These are phyloP conservation scores for Anadara kagoshimensis DNA, from an alignment of 1,140 invertebrate genomes.

Conservation along the genomic window DNA sequence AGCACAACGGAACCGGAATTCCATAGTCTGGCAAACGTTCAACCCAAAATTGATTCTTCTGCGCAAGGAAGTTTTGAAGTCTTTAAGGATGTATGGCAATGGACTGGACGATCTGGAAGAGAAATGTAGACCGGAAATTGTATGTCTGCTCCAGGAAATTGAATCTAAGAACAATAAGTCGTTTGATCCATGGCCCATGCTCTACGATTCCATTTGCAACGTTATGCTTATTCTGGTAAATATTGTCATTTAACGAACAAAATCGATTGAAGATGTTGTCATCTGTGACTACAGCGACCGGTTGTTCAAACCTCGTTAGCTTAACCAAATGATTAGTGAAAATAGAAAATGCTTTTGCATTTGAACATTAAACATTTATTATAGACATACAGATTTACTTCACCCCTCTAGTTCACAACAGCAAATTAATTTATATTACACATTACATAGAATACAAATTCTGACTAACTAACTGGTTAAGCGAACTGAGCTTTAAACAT, in stretches of 20 bases:
- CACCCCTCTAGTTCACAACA: too few relatives aligned
- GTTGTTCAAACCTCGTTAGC: too few relatives aligned
- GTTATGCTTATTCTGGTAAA: slow-evolving; percentile 62
- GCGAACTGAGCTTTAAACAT: too few relatives aligned
- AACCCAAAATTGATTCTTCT: slow-evolving; percentile 58
- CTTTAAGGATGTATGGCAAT: slow-evolving; percentile 56
- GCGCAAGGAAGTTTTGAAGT: slow-evolving; percentile 53
- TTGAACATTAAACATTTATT: too few relatives aligned
- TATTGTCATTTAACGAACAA: slow-evolving; percentile 5
- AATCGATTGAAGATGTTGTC: too few relatives aligned
- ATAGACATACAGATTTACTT: too few relatives aligned
- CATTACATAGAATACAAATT: too few relatives aligned
- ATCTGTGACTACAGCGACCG: too few relatives aligned
- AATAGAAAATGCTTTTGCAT: too few relatives aligned
- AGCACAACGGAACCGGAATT: slow-evolving; percentile 45
- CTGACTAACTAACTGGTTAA: too few relatives aligned
- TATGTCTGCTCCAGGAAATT: slow-evolving; percentile 39
- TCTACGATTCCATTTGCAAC: slow-evolving; percentile 58
- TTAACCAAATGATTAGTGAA: too few relatives aligned
- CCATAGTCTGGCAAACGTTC: slow-evolving; percentile 66
- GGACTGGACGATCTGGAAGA: slow-evolving; percentile 53
- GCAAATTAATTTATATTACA: too few relatives aligned
- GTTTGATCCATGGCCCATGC: slow-evolving; percentile 50
- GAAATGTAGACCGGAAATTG: slow-evolving; percentile 50
- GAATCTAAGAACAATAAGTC: slow-evolving; percentile 13